Evolutionary conservation across 2,113 vertebrate genomes (phyloP), one percentile per base, ranked within the genome.

Genomic region (Dendropsophus ebraccatus): DNA sequence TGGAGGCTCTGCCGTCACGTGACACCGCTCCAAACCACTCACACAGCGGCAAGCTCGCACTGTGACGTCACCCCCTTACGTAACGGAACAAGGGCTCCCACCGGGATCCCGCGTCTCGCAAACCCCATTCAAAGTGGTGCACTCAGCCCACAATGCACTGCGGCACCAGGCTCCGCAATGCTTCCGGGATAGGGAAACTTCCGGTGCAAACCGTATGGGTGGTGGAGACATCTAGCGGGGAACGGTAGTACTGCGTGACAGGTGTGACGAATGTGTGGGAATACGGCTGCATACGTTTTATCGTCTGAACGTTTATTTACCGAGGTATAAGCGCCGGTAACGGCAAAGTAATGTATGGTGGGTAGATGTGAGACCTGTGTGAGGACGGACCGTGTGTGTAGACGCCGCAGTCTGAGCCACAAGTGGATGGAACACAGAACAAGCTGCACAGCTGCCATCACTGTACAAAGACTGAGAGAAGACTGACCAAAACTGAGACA

Each of bases 141-240:
- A 41, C 54, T 37, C 11, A 16, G 23, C 70, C 82, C 82, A 84
- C 30, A 54, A 84, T 84, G 41, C 82, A 84, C 35, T 8, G 82
- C 82, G 70, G 17, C 25, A 23, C 25, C 37, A 41, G 32, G 35
- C 25, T 62, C 6, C 54, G 9, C 49, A 9, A 10, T n/a, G 65
- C 72, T 84, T 84, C 82, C 82, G 82, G 82, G 28, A 56, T 35
- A 3, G 49, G 28, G 65, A 82, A 54, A 83, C 81, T 72, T 83
- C 82, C 67, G 82, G 49, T 76, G 13, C n/a, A 28, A 8, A 37
- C 45, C 9, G 13, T 2, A 6, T 14, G 30, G 7, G 41, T 3
- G 41, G 30, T 19, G 8, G 17, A 21, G 81, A 54, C 81, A 83
- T 56, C 81, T 83, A 13, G 28, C 30, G 67, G 65, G 17, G 0